A percentile compares a stretch with the other conserved stretches of the same genome.
phyloP scores from a whole-genome alignment of 2,888 invertebrate genomes.

The Coleophora flavipennella region DNA sequence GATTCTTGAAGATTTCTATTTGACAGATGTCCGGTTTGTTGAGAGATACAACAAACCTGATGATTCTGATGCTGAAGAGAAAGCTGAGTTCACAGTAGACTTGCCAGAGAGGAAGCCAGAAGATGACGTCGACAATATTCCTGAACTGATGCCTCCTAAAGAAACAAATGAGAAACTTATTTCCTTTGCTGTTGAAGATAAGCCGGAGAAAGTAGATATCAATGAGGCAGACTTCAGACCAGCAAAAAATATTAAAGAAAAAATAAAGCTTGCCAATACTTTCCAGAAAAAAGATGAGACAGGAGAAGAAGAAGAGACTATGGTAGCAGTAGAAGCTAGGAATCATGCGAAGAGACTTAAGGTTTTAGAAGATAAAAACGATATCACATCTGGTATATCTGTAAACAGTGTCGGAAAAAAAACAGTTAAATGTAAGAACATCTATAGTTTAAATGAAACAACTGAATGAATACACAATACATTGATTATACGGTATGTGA shows the following conservation, averaged over 20 bases:
- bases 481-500: no score
- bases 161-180: slow-evolving; percentile 69
- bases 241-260: slow-evolving; percentile 65
- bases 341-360: slow-evolving; percentile 59
- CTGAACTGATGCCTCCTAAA: slow-evolving; percentile 49
- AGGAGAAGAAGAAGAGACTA: slow-evolving; percentile 70
- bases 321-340: slow-evolving; percentile 74
- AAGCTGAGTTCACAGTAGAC: slow-evolving; percentile 38
- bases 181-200: slow-evolving; percentile 63
- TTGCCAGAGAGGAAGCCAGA: slow-evolving; percentile 41
- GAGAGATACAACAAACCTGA: slow-evolving; percentile 50
- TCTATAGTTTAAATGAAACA: not conserved
- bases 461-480: no score
- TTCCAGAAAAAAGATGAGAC: slow-evolving; percentile 61
- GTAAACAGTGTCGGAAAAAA: slow-evolving; percentile 75
- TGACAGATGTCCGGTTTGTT: slow-evolving; percentile 75
- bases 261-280: slow-evolving; percentile 68
- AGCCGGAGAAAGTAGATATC: slow-evolving; percentile 53
- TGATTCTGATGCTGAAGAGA: slow-evolving; percentile 31
- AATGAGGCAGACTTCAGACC: slow-evolving; percentile 48
- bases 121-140: slow-evolving; percentile 41
- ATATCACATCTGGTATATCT: slow-evolving; percentile 72
- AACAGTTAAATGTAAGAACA: slow-evolving; percentile 43
- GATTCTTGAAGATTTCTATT: slow-evolving; percentile 70
- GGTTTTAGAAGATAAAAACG: slow-evolving; percentile 52